Evolutionary conservation across 2,797 vertebrate species (phyloP).

Genomic region (Nannoperca australis): DNA sequence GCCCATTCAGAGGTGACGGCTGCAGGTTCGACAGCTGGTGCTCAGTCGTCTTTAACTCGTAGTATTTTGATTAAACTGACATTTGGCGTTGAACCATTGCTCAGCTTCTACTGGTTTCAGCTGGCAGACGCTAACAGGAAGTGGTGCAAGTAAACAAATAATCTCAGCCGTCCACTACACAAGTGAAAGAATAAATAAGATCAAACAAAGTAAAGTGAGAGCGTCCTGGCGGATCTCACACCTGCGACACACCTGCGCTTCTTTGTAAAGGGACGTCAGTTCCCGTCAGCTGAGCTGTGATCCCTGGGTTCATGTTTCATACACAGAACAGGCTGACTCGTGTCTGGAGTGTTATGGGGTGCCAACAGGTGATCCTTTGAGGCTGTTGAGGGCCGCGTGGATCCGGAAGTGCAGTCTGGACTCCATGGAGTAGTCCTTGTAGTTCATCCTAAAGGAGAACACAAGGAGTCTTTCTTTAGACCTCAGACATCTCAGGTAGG

Average conservation of each 20-base stretch:
- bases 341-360: conserved; percentile 76
- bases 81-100: background rate
- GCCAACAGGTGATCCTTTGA: conserved; percentile 85
- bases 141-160: conserved; percentile 8
- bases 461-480: background rate
- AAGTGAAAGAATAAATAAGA: conserved; percentile 36
- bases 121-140: background rate
- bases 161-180: conserved; percentile 22
- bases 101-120: background rate
- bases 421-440: conserved; percentile 98
- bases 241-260: background rate
- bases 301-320: background rate
- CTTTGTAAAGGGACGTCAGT: background rate
- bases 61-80: background rate
- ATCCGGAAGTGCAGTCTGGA: conserved; percentile 97
- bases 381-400: conserved; percentile 93
- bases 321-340: background rate
- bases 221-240: background rate
- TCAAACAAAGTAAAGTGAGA: background rate
- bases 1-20: too few relatives aligned
- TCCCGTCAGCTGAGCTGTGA: background rate
- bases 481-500: background rate
- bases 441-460: conserved; percentile 87
- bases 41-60: too few relatives aligned
- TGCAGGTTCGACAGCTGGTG: too few relatives aligned